Evolutionary conservation across 1,140 invertebrate species (phyloP), one percentile per base, ranked within the genome.

Genomic region (Paraescarpia echinospica): DNA sequence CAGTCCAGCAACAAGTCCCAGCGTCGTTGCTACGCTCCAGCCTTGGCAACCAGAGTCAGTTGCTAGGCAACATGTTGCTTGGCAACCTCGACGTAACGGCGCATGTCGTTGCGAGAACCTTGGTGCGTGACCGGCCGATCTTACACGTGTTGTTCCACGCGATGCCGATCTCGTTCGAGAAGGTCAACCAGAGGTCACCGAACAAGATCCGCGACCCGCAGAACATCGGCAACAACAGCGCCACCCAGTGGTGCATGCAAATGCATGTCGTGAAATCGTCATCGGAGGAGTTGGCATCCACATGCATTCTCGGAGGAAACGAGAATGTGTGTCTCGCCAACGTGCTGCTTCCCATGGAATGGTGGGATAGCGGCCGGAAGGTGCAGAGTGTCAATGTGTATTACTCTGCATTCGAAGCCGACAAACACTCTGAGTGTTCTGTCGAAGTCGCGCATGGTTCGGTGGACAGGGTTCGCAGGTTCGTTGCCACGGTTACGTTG

Each of bases 1-100:
- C 98, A 93, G 98, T 98, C 41, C 98, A 98, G 94, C 98, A 99
- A 96, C 98, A 98, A 1, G 98, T 99, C 31, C 98, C 98, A 0
- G 96, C 98, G n/a, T 98, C 98, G 94, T 97, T 98, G 14, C 48
- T 34, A 33, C 89, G 88, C 34, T 35, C 35, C 59, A 35, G 48
- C 34, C 88, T 89, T 18, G 89, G 91, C 34, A 92, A 92, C 88
- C 91, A 93, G 1, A 92, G 34, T 51, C 27, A 27, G 33, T 35
- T 92, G 31, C 35, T 89, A 41, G 92, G 51, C 59, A 93, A 91
- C 92, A 92, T 91, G 89, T 35, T 35, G 34, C 59, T 34, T 59
- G 97, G 98, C 93, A 97, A 98, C 94, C 95, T 98, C 92, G 98
- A 99, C 94, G 97, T 99, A 95, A 98, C 98, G 14, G 98, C 98